Conservation (phyloP, 2,113 vertebrate genomes). For the Onychorhynchus coronatus region DNA sequence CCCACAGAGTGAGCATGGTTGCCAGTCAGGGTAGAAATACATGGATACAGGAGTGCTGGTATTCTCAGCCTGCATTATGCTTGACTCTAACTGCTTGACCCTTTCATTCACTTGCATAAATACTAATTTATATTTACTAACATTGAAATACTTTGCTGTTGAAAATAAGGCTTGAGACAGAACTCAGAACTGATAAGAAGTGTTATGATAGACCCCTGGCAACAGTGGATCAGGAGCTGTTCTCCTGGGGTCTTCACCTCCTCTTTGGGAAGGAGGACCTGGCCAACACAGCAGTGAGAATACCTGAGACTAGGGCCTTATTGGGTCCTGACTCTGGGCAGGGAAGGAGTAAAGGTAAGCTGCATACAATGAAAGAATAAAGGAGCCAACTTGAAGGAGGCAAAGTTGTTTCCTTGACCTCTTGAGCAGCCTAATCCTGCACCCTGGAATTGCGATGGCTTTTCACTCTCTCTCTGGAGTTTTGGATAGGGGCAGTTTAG, state of each 20-base stretch:
- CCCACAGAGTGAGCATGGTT: not conserved
- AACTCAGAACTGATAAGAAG: not conserved
- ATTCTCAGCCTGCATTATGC: not conserved
- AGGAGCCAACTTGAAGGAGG: not conserved
- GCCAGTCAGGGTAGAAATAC: not conserved
- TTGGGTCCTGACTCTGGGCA: not conserved
- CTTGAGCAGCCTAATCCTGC: not conserved
- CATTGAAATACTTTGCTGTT: not conserved
- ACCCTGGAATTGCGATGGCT: not conserved
- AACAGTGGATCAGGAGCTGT: not conserved
- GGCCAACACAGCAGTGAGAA: not conserved
- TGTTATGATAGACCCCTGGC: rapidly evolving
- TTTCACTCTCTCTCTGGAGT: not conserved
- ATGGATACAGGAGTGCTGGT: not conserved
- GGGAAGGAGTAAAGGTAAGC: not conserved
- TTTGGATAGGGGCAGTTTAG: not conserved
- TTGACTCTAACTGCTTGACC: not conserved
- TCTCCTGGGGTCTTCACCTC: not conserved
- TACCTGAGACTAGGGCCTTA: not conserved
- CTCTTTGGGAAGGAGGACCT: not conserved
- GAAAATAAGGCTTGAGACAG: not conserved
- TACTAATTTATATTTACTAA: not conserved
- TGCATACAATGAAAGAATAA: not conserved
- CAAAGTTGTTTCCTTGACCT: not conserved
- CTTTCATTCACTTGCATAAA: not conserved